phyloP scores from a whole-genome alignment of 2,113 vertebrate genomes.

The Oncorhynchus kisutch region DNA sequence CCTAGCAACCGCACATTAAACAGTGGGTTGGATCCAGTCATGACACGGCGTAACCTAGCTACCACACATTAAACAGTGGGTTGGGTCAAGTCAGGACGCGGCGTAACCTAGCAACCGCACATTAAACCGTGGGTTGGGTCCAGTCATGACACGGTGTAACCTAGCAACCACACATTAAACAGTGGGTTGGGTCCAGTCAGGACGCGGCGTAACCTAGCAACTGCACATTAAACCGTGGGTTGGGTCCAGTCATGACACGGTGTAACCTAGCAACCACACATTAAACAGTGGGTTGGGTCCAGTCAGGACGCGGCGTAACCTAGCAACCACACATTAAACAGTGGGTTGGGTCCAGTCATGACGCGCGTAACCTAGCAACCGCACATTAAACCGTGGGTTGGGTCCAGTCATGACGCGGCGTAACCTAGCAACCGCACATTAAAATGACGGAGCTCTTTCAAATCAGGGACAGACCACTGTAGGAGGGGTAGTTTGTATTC shows the following conservation, averaged over 20 bases:
- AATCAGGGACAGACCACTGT: background rate
- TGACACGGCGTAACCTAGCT: background rate
- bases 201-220: background rate
- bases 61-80: background rate
- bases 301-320: conserved; percentile 16
- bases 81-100: too few relatives aligned
- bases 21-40: conserved; percentile 39
- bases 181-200: conserved; percentile 38
- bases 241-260: conserved; percentile 37
- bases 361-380: background rate
- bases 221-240: too few relatives aligned
- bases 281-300: conserved; percentile 19
- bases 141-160: conserved; percentile 23
- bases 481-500: background rate
- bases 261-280: background rate
- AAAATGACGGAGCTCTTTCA: background rate
- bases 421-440: background rate
- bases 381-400: too few relatives aligned
- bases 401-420: conserved; percentile 37
- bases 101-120: background rate
- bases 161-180: background rate
- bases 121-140: conserved; percentile 11
- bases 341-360: conserved; percentile 36
- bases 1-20: background rate
- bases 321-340: background rate